Percentiles rank a stretch among this genome's conserved stretches.
Evolutionary conservation across 2,888 invertebrate species (phyloP).

Genomic region (Synanthedon tipuliformis): DNA sequence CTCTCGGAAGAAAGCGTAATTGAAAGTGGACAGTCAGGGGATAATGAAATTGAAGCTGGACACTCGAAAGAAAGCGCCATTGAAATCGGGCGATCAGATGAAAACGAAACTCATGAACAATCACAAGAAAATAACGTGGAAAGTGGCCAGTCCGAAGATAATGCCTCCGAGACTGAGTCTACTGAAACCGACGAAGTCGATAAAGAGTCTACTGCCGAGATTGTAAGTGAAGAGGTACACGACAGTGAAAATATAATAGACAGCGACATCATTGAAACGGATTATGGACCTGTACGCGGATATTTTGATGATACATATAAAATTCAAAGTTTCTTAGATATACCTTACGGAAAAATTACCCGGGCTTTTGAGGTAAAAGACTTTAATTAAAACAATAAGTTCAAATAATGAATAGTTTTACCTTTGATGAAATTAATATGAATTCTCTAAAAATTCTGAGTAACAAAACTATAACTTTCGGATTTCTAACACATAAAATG

Average conservation of each 20-base stretch:
- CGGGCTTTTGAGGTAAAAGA: slow-evolving; percentile 27
- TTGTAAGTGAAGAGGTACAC: background rate
- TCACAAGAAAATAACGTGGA: background rate
- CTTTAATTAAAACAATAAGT: background rate
- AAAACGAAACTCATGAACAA: background rate
- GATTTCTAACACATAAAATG: no score
- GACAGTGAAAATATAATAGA: background rate
- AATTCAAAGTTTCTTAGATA: slow-evolving; percentile 34
- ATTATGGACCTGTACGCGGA: slow-evolving; percentile 30
- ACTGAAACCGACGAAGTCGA: background rate
- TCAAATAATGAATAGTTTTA: no score
- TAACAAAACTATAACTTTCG: no score
- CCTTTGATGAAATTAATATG: no score
- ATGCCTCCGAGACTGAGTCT: background rate
- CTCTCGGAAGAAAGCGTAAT: background rate
- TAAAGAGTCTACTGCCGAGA: background rate
- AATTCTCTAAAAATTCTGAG: no score
- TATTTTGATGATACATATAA: slow-evolving; percentile 15
- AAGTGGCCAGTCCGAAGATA: background rate
- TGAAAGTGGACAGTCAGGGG: background rate
- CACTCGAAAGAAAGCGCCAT: background rate
- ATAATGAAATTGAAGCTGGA: background rate
- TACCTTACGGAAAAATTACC: slow-evolving; percentile 37
- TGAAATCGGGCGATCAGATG: background rate
- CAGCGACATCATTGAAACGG: slow-evolving; percentile 20